These are phyloP conservation scores for Fopius arisanus DNA, from an alignment of 1,140 invertebrate genomes.

Conservation along the genomic window DNA sequence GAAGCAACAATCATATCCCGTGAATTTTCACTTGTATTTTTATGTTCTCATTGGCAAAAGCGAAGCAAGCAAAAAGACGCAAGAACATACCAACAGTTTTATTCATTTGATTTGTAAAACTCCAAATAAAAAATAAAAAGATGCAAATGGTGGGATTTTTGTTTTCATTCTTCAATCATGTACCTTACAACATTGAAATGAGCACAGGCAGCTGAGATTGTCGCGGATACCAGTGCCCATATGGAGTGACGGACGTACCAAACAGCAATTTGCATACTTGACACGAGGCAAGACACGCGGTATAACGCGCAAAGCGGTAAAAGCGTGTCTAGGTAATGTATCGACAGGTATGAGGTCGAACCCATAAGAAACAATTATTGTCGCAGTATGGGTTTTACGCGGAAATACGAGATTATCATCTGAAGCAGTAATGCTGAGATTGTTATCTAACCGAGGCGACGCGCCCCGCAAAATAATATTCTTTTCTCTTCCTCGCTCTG, in stretches of 20 bases:
- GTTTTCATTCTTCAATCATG: neutral
- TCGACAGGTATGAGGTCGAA: slow-evolving; percentile 38
- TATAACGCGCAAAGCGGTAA: neutral
- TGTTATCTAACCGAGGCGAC: neutral
- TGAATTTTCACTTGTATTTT: too few species aligned
- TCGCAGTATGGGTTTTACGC: slow-evolving; percentile 25
- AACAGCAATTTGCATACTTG: slow-evolving; percentile 35
- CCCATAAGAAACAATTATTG: slow-evolving; percentile 48
- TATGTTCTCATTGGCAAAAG: too few species aligned
- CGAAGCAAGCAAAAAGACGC: too few species aligned
- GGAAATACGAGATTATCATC: slow-evolving; percentile 34
- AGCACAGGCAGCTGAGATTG: neutral
- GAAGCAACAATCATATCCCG: too few species aligned
- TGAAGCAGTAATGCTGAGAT: neutral
- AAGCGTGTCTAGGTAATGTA: slow-evolving; percentile 30
- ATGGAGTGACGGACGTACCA: slow-evolving; percentile 22
- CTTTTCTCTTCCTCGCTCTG: neutral
- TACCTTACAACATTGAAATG: slow-evolving; percentile 7
- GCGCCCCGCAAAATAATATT: neutral
- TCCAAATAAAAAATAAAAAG: neutral
- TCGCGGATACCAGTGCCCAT: neutral
- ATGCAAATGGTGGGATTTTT: neutral
- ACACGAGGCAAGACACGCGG: slow-evolving; percentile 10
- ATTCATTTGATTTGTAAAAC: too few species aligned
- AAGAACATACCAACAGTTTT: too few species aligned